These are phyloP conservation scores for Bombus polaris DNA, from an alignment of 1,140 invertebrate genomes.

Conservation along the genomic window DNA sequence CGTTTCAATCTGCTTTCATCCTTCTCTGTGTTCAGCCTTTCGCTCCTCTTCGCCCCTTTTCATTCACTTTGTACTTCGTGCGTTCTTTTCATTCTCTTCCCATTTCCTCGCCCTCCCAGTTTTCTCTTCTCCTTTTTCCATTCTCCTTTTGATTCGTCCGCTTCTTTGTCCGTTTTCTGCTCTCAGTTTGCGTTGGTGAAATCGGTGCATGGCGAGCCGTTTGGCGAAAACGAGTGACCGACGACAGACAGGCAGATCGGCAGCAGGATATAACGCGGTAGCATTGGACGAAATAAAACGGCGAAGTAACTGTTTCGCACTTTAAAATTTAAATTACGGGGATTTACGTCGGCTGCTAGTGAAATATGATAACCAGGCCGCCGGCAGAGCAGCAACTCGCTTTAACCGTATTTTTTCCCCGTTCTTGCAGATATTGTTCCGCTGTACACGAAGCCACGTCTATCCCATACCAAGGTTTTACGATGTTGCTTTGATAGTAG, in stretches of 20 bases:
- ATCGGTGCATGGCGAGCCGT: too few relatives aligned
- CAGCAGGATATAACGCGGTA: not conserved
- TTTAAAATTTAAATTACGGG: constrained; percentile 51
- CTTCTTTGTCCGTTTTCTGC: not conserved
- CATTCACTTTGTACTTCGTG: not conserved
- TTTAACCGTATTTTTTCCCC: constrained; percentile 26
- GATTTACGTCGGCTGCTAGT: constrained; percentile 25
- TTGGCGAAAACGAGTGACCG: not conserved
- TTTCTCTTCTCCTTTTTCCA: too few relatives aligned
- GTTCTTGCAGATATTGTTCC: not conserved
- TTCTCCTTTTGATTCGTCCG: not conserved
- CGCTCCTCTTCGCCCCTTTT: not conserved
- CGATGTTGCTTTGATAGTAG: too few relatives aligned
- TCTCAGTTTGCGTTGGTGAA: fast-evolving
- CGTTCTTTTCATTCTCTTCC: not conserved
- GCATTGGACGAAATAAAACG: constrained; percentile 11
- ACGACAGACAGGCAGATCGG: not conserved
- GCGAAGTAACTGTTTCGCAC: constrained; percentile 16
- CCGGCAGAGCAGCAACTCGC: constrained; percentile 5
- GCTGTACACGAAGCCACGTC: too few relatives aligned
- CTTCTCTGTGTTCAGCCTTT: too few relatives aligned
- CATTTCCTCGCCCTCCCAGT: too few relatives aligned
- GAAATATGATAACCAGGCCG: constrained; percentile 41
- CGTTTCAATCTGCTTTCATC: not conserved
- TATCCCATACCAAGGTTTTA: not conserved